Percentiles rank a stretch among this genome's conserved stretches.
These are phyloP conservation scores for Spongia lamella DNA, from an alignment of 37 sponge, comb jelly and placozoan species.

Conservation along the genomic window DNA sequence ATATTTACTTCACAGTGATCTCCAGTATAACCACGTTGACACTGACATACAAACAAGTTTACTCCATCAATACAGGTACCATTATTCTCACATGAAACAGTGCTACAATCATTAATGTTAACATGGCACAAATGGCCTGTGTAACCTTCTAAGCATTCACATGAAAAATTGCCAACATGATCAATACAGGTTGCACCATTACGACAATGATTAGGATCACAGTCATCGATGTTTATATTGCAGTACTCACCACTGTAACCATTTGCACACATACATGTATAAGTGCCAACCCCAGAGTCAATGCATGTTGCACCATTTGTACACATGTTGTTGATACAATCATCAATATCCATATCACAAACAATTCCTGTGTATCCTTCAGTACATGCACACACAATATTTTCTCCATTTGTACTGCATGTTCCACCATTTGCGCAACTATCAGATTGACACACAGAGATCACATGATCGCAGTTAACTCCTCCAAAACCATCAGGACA, in stretches of 20 bases:
- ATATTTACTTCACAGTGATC: conserved; percentile 21
- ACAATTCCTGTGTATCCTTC: conserved; percentile 1
- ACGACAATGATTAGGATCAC: conserved; percentile 14
- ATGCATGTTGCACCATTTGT: conserved; percentile 28
- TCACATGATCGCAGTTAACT: conserved; percentile 11
- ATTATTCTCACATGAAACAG: not conserved
- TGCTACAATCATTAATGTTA: conserved; percentile 44
- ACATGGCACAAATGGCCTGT: conserved; percentile 51
- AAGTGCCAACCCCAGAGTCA: conserved; percentile 5
- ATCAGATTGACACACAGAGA: conserved; percentile 11
- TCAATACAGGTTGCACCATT: conserved; percentile 45
- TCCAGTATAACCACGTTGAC: conserved; percentile 35
- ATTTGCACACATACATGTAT: conserved; percentile 15
- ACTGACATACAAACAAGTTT: conserved; percentile 42
- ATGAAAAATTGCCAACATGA: conserved; percentile 9
- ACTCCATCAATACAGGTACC: conserved; percentile 43
- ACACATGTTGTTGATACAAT: not conserved
- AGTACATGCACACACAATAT: not conserved
- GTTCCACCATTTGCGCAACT: conserved; percentile 26
- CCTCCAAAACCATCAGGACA: conserved; percentile 26
- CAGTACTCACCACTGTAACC: conserved; percentile 41
- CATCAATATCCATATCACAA: conserved; percentile 14
- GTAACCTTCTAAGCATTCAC: conserved; percentile 41
- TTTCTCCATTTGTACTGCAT: conserved; percentile 8
- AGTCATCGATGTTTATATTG: conserved; percentile 34